phyloP scores from a whole-genome alignment of 2,888 invertebrate species.

The Tetragnatha montana region DNA sequence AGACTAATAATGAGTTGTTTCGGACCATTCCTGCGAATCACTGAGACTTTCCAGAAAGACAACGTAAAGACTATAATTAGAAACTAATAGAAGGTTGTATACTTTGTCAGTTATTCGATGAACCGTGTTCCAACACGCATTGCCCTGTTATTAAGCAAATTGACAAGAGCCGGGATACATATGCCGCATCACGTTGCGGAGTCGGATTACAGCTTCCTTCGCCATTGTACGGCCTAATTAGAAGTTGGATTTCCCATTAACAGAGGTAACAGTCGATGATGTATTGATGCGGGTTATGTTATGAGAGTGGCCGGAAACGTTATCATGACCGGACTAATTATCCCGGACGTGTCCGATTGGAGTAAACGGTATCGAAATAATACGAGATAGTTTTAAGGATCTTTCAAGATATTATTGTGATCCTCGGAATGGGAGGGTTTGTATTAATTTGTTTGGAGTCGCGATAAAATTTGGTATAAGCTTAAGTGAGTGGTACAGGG shows the following conservation, averaged over 20 bases:
- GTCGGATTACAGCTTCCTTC: neutral
- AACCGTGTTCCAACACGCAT: neutral
- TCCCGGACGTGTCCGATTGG: neutral
- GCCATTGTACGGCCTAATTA: conserved; percentile 8
- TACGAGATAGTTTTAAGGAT: neutral
- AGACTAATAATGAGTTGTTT: neutral
- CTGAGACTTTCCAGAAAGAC: neutral
- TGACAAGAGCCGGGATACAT: neutral
- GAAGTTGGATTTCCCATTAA: neutral
- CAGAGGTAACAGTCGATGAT: neutral
- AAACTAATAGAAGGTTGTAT: conserved; percentile 16
- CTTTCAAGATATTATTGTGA: too few relatives aligned
- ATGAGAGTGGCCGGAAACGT: neutral
- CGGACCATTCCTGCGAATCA: neutral
- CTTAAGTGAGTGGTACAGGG: too few relatives aligned
- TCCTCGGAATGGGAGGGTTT: too few relatives aligned
- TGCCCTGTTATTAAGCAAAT: conserved; percentile 31
- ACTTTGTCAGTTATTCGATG: neutral
- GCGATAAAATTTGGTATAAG: too few relatives aligned
- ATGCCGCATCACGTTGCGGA: neutral
- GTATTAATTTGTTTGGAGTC: too few relatives aligned
- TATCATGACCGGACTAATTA: neutral
- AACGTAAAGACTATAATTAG: conserved; percentile 9
- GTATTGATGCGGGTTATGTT: neutral
- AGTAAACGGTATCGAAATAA: neutral